Conservation (phyloP, 2,113 vertebrate genomes). For the Hemibagrus wyckioides region DNA sequence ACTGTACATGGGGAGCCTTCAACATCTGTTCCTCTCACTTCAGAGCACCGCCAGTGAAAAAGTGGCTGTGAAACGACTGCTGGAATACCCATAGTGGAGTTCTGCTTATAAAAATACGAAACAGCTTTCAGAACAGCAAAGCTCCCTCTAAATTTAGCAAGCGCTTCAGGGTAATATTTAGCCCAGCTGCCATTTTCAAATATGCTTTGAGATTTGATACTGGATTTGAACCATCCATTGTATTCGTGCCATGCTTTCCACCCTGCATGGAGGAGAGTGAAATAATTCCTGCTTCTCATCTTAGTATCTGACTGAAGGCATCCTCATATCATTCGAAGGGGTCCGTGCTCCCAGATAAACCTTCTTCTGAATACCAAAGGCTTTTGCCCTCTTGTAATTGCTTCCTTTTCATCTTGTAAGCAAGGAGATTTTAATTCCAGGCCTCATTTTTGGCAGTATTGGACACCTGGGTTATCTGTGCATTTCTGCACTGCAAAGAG, state of each 20-base stretch:
- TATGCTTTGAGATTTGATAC: background rate
- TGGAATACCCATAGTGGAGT: slow-evolving; percentile 21
- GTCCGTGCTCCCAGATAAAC: slow-evolving; percentile 27
- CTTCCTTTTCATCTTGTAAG: slow-evolving; percentile 19
- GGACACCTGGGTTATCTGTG: slow-evolving; percentile 34
- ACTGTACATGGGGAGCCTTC: slow-evolving; percentile 8
- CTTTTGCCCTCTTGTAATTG: slow-evolving; percentile 35
- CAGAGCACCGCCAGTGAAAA: slow-evolving; percentile 16
- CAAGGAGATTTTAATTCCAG: slow-evolving; percentile 4
- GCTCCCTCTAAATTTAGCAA: slow-evolving; percentile 5
- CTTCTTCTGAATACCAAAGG: slow-evolving; percentile 32
- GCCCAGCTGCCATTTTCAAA: background rate
- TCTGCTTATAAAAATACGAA: slow-evolving; percentile 18
- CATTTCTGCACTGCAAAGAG: background rate
- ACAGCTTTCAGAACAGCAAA: background rate
- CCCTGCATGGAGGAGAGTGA: background rate
- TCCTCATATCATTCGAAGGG: background rate
- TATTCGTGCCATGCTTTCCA: background rate
- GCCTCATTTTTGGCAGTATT: slow-evolving; percentile 24
- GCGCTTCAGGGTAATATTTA: slow-evolving; percentile 4
- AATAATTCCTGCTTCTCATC: background rate
- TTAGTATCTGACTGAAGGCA: background rate
- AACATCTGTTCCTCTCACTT: slow-evolving; percentile 39
- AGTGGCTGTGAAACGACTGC: slow-evolving; percentile 41
- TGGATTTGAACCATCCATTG: background rate